These are phyloP conservation scores for Ibycter americanus DNA, from an alignment of 2,797 vertebrate species.

Conservation along the genomic window DNA sequence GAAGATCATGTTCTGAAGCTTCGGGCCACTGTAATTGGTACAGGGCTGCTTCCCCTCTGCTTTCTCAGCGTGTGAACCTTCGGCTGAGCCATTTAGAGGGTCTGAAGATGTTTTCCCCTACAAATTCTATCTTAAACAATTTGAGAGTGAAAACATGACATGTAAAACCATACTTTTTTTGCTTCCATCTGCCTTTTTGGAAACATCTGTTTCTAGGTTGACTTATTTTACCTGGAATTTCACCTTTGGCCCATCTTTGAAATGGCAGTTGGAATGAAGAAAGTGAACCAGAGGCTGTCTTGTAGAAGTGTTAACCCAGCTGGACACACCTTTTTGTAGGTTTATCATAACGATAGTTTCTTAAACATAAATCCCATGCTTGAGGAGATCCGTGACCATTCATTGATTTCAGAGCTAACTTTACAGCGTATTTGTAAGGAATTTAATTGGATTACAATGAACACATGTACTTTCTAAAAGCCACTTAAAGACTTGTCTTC, in stretches of 20 bases:
- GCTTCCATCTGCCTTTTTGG: neutral
- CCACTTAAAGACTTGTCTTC: neutral
- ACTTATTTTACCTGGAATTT: neutral
- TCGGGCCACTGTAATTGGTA: neutral
- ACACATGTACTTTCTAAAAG: neutral
- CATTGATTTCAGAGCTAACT: neutral
- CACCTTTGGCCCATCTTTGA: neutral
- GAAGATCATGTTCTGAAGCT: neutral
- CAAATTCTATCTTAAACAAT: neutral
- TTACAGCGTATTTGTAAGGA: neutral
- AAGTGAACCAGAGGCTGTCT: neutral
- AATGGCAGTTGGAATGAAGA: neutral
- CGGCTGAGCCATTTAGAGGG: neutral
- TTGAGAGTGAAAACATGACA: neutral
- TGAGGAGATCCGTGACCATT: neutral
- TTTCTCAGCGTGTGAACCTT: neutral
- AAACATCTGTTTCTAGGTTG: neutral
- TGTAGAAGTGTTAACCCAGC: neutral
- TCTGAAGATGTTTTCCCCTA: neutral
- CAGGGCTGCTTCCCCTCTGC: neutral
- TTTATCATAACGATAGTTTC: neutral
- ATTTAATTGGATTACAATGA: neutral
- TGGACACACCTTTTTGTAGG: neutral
- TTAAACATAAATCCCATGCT: constrained; percentile 2
- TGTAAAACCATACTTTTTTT: neutral